Evolutionary conservation across 1,140 invertebrate genomes (phyloP), one percentile per base, ranked within the genome.

Genomic region (Bombyx mandarina): DNA sequence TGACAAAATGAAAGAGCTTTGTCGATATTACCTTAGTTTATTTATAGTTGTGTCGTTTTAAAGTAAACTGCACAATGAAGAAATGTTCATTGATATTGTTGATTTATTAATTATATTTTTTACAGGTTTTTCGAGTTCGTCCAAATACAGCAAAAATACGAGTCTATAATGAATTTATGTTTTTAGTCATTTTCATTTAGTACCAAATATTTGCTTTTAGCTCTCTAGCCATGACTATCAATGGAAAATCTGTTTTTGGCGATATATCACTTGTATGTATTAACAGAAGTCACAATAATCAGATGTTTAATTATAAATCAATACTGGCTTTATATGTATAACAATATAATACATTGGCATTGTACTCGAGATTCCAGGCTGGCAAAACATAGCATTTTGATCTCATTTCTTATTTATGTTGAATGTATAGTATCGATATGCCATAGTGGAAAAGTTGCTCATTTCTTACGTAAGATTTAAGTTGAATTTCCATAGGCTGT

Each of bases 381-480:
- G 26, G 26, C 26, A 35, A 35, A 35, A 35, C 26, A 35, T 71
- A 69, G 60, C 73, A 77, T 77, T 76, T 77, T 84, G 81, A 84
- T 84, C 81, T 84, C 81, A 84, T 82, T 70, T 75, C 59, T 79
- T 79, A 75, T 80, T 79, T 77, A 81, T 80, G 66, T 74, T 67
- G 72, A 66, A 69, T 68, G 66, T 71, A 71, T 75, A 67, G 66
- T 71, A 71, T 81, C 71, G 66, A 75, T 73, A 79, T 73, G 74
- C 78, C 79, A 76, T 77, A 70, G 71, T 73, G 66, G 60, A 70
- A 72, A 78, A 67, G 54, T 76, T 78, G 75, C 76, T 80, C 77
- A 80, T 73, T 60, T 66, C 67, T 73, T 57, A 62, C 62, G 55
- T 81, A 76, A 69, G 62, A 62, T 67, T 70, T 66, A 75, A 67